Percentiles rank a stretch among this genome's conserved stretches.
These are phyloP conservation scores for Pongo abelii DNA, from an alignment of 2,113 vertebrate species.

Conservation along the genomic window DNA sequence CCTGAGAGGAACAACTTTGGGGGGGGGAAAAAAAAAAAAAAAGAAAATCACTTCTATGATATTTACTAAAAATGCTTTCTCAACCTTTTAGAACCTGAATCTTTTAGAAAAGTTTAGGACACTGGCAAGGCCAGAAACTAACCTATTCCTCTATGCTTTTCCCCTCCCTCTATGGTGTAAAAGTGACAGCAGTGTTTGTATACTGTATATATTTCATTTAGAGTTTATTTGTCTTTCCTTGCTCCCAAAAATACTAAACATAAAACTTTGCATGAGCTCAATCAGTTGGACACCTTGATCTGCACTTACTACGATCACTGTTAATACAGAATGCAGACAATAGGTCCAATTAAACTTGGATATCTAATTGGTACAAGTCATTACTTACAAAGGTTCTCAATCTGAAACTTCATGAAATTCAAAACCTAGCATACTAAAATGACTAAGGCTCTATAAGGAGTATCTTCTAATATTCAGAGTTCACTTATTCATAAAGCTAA, in stretches of 20 bases:
- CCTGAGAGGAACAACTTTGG: background rate
- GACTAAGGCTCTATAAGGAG: background rate
- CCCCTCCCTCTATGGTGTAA: background rate
- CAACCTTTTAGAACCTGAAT: background rate
- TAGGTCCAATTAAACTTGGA: background rate
- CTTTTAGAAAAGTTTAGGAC: background rate
- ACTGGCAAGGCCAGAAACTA: conserved; percentile 24
- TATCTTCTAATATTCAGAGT: background rate
- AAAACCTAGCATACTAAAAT: background rate
- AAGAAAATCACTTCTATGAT: background rate
- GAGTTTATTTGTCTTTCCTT: background rate
- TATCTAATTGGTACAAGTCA: background rate
- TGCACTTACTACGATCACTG: conserved; percentile 16
- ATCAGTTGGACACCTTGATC: background rate
- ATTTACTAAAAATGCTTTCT: conserved; percentile 45
- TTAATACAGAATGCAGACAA: background rate
- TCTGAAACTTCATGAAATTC: conserved; percentile 15
- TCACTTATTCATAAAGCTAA: conserved; percentile 16
- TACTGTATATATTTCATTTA: background rate
- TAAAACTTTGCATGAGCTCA: background rate
- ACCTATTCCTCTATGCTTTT: background rate
- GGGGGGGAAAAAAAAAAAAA: background rate
- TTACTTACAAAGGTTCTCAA: conserved; percentile 16
- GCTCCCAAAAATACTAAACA: conserved; percentile 5
- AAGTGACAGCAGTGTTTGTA: background rate